Base-by-base conservation (phyloP, 2,113 vertebrate species). In the Varanus salvator region DNA sequence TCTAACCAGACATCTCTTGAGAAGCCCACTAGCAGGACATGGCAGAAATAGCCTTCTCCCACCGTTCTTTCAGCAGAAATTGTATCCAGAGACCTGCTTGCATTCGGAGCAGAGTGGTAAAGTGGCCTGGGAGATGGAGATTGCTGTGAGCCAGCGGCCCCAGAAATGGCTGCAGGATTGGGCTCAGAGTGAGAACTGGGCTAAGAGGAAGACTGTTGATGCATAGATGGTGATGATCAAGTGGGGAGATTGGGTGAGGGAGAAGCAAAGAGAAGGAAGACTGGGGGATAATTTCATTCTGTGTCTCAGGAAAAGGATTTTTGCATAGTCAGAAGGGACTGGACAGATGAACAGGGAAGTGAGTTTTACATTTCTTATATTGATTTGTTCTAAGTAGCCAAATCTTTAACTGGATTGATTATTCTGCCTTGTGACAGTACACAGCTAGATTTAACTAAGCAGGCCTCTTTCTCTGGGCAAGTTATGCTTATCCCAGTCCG, bases 321-420 rank as follows among this genome's bases (percentile, higher is more conserved):
- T n/a, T 27, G 12, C 25, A 11, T 23, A 44, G 31, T n/a, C 25
- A 60, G 81, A 44, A 27, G 21, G 60, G 60, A 80, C 4, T 27
- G 25, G 48, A 80, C 34, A 44, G 19, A 21, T 3, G 8, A 77
- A 27, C 31, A 60, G 80, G 15, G 54, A 23, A 17, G 17, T 23
- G 54, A 34, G 57, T 17, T 19, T 57, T 82, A n/a, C n/a, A 23
- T 64, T 64, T 25, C 54, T 38, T 34, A 38, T 25, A 82, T 64
- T 60, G 54, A 57, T 81, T 81, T 31, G 27, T 19, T 48, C 50
- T 81, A 81, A n/a, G 31, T 81, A 60, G 80, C 54, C 80, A 60
- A 81, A 60, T 81, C 80, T 81, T 81, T 81, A 81, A 81, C 29
- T 82, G 54, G 64, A 82, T 82, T 64, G 80, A 82, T 64, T 82